These are phyloP conservation scores for Phylloscopus trochiloides DNA, from an alignment of 2,113 vertebrate genomes.

Conservation along the genomic window DNA sequence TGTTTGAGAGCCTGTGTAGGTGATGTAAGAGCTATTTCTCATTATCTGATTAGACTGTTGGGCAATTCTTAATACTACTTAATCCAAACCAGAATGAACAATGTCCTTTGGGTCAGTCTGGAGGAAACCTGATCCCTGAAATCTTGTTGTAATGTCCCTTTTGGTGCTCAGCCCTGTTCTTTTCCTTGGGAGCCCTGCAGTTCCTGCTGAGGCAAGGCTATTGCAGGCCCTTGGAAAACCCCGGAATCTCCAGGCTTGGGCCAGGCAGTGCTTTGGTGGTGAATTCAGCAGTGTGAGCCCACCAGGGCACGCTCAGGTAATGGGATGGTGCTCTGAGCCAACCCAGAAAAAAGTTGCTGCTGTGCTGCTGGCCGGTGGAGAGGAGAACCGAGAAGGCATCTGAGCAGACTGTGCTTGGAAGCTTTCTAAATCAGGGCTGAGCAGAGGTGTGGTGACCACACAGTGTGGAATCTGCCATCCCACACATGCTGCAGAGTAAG, in stretches of 20 bases:
- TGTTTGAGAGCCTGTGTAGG: not conserved
- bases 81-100: not conserved
- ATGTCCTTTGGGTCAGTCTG: not conserved
- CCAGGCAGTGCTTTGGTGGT: not conserved
- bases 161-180: not conserved
- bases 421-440: conserved; percentile 24
- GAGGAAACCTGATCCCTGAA: not conserved
- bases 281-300: not conserved
- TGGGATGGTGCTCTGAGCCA: not conserved
- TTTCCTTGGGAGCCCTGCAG: not conserved
- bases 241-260: not conserved
- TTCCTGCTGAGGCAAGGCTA: not conserved
- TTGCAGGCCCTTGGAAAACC: not conserved
- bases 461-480: not conserved
- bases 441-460: conserved; percentile 2
- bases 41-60: not conserved
- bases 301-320: fast-evolving
- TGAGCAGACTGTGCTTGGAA: not conserved
- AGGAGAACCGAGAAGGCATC: not conserved
- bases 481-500: not conserved
- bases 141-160: not conserved
- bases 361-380: not conserved
- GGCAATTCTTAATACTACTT: not conserved
- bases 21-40: not conserved
- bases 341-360: not conserved